Evolutionary conservation across 2,113 vertebrate genomes (phyloP), one percentile per base, ranked within the genome.

Genomic region (Nothobranchius kuhntae): DNA sequence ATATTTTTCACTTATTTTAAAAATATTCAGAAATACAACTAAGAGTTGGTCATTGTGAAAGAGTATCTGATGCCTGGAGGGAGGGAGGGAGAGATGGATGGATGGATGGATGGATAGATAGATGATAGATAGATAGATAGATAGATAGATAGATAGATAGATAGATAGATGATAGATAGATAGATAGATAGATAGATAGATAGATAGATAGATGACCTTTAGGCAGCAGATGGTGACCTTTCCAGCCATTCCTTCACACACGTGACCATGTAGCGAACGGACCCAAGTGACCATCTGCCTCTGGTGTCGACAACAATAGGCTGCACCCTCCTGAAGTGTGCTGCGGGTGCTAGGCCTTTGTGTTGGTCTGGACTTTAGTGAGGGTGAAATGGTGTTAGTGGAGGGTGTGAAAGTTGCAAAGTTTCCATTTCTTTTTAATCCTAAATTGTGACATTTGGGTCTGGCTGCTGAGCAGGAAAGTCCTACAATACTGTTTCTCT

Each of bases 221-320:
- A 56, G 65, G 68, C 64, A 45, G 81, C 90, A 91, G 90, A 88
- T 91, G 88, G 88, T 85, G 83, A 89, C 80, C 90, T 81, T 65
- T 66, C 81, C 65, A 56, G 67, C 65, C 78, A 90, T 91, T 90
- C 90, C 90, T 85, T 65, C 68, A 87, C 84, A 82, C 77, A 71
- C 78, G 77, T 75, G 68, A 58, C 44, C 83, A 35, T 56, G 60
- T 69, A 65, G 84, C 81, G 69, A 83, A 84, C 65, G 64, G 76
- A 24, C 53, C 77, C 75, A 78, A 84, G 36, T 80, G 83, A 84
- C 88, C 90, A 90, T 91, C 90, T 91, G 90, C 80, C 88, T 81
- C 72, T 51, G 63, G 70, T 82, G 76, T 65, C 73, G 47, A 46
- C 26, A 75, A 88, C 87, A 91, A 91, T 84, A 76, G 65, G 24